A percentile compares a stretch with the other conserved stretches of the same genome.
Evolutionary conservation across 2,113 vertebrate species (phyloP).

Genomic region (Malurus alboscapulatus): DNA sequence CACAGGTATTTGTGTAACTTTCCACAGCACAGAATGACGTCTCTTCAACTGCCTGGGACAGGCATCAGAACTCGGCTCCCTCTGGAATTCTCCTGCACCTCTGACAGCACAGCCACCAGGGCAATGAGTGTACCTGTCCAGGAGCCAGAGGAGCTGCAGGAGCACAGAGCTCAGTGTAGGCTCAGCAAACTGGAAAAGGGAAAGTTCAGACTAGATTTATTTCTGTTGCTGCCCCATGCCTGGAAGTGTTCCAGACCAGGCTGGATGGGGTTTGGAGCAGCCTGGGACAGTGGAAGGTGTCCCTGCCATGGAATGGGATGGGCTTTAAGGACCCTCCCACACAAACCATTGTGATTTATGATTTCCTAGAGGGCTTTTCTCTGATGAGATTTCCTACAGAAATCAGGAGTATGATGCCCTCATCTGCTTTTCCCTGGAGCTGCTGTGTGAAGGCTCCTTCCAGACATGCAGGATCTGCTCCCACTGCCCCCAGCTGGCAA

Average conservation of each 20-base stretch:
- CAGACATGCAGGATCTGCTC: not conserved
- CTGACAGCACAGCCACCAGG: not conserved
- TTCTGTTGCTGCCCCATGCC: not conserved
- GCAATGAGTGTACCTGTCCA: accelerated
- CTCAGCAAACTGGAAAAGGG: not conserved
- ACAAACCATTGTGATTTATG: not conserved
- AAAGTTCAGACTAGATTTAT: not conserved
- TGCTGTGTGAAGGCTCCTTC: not conserved
- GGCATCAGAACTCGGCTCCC: not conserved
- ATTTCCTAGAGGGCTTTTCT: not conserved
- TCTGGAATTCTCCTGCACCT: not conserved
- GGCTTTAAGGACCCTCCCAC: not conserved
- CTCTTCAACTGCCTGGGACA: accelerated
- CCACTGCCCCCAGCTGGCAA: not conserved
- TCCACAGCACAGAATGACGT: not conserved
- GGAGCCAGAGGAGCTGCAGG: not conserved
- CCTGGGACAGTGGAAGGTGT: not conserved
- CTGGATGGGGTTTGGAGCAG: accelerated
- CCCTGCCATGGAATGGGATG: not conserved
- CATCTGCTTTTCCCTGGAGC: not conserved
- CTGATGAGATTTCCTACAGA: not conserved
- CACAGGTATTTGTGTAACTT: accelerated
- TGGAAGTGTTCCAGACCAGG: not conserved
- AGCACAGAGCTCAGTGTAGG: accelerated
- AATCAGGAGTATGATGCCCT: not conserved